Conservation (phyloP, 2,113 vertebrate genomes). For the Litocranius walleri region DNA sequence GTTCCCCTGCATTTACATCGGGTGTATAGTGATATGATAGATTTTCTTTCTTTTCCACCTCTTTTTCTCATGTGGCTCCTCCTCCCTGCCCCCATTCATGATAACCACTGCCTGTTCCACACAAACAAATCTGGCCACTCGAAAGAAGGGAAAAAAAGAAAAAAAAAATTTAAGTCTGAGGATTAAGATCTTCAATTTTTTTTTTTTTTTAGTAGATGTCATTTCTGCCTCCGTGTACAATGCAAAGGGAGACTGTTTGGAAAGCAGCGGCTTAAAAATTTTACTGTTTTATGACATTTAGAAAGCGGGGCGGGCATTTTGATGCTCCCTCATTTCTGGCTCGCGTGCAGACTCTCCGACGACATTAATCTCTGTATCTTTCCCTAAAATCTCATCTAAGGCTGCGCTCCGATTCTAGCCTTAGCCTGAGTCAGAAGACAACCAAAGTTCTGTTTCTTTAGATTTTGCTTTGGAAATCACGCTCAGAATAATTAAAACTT, state of each 20-base stretch:
- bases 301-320: neutral
- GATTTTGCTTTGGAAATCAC: slow-evolving; percentile 78
- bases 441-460: slow-evolving; percentile 68
- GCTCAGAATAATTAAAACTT: slow-evolving; percentile 84
- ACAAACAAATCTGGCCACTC: slow-evolving; percentile 76
- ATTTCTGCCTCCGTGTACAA: slow-evolving; percentile 52
- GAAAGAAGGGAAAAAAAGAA: slow-evolving; percentile 69
- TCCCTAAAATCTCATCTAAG: slow-evolving; percentile 14
- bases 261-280: slow-evolving; percentile 61
- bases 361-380: slow-evolving; percentile 63
- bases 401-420: neutral
- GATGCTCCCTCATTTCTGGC: slow-evolving; percentile 48
- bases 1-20: slow-evolving; percentile 82
- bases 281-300: slow-evolving; percentile 50
- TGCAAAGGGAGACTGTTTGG: slow-evolving; percentile 62
- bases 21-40: slow-evolving; percentile 89
- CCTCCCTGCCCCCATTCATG: slow-evolving; percentile 33
- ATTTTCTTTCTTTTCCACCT: slow-evolving; percentile 72
- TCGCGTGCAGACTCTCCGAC: neutral
- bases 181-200: slow-evolving; percentile 95
- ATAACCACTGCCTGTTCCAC: slow-evolving; percentile 83
- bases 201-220: slow-evolving; percentile 67
- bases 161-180: slow-evolving; percentile 88
- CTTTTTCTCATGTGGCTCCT: slow-evolving; percentile 57
- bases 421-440: neutral